These are phyloP conservation scores for roundworm (Caenorhabditis elegans) DNA, from an alignment of 1,140 invertebrate genomes.

Conservation along the genomic window WBcel235 BX284604.4:8978501-8979000, in stretches of 20 bases:
- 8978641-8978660: not conserved
- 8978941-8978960: constrained; percentile 61
- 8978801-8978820: not conserved
- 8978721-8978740: not conserved
- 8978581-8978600: not conserved
- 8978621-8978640: constrained; percentile 6
- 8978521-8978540: too few species aligned
- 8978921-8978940: constrained; percentile 48
- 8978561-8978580: too few species aligned
- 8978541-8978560: not conserved
- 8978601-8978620: constrained; percentile 6
- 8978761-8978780: not conserved
- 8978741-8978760: not conserved
- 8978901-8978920: not conserved
- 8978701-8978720: not conserved
- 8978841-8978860: not conserved
- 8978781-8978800: not conserved
- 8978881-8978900: not conserved
- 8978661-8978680: not conserved
- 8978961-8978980: constrained; percentile 60
- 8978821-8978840: not conserved
- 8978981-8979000: constrained; percentile 49
- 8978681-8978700: not conserved
- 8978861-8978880: not conserved
- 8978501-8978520: too few species aligned